Base-by-base conservation (phyloP, 2,888 invertebrate species). In the Embidobia sp. region DNA sequence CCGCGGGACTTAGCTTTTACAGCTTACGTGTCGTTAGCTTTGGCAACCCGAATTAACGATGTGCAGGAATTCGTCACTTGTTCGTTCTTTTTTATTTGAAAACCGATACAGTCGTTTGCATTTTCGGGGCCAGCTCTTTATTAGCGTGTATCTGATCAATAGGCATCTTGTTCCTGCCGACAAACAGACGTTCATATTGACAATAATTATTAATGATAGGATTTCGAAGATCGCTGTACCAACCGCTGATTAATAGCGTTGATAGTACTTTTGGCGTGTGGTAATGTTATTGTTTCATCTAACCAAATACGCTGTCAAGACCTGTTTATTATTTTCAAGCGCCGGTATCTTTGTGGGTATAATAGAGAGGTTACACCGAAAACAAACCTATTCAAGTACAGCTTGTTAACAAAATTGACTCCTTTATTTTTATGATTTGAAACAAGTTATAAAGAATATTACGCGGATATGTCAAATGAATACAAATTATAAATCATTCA, bases 1-100 rank as follows among this genome's bases (percentile, higher is more conserved):
- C 77, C 64, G 72, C 74, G 61, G 64, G 74, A 74, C 66, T 79
- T 73, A 69, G 67, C 74, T 79, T 75, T 70, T 77, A 77, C 73
- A 59, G 73, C 77, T 73, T 73, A 77, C 67, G 77, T 73, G 73
- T 73, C 73, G 74, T 75, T 67, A 67, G 37, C 74, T 74, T 29
- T 37, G 33, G 74, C 55, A 77, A 69, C 77, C 77, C 73, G 77
- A 73, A 77, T 77, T 77, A 77, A 73, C 77, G 77, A 73, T 48
- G 35, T 53, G 31, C 67, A 48, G 73, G 73, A 73, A 77, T 77
- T 73, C 53, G 37, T 67, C 67, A 64, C 44, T 42, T 29, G 55
- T 7, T 64, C 11, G 15, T 66, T 51, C 18, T 66, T 74, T 73
- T 64, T 51, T 40, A n/a, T 13, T 33, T 61, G 74, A 66, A 74